Evolutionary conservation across 2,113 vertebrate genomes (phyloP), one percentile per base, ranked within the genome.

Genomic region (Meriones unguiculatus): DNA sequence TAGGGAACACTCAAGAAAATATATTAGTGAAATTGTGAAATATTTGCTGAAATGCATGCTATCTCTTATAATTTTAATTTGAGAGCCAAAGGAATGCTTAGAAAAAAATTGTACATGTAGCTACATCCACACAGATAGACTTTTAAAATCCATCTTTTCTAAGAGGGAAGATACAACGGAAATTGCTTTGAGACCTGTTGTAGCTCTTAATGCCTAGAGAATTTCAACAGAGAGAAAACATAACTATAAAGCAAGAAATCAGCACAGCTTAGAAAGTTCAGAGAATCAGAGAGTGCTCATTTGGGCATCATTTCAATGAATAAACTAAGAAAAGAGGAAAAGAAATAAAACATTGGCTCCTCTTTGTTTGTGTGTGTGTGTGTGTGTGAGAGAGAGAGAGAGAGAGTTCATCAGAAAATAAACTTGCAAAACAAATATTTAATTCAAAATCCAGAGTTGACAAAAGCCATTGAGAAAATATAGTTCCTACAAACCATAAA

Each of bases 71-170:
- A 2, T 13, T 12, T 57, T 62, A 50, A 65, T 73, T 62, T 96
- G 72, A 94, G 30, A 80, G 18, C 72, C 92, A 77, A 9, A 87
- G 97, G 22, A 30, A 80, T 86, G 62, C 93, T 96, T 0, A 6
- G 22, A 65, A 35, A 15, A 90, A 96, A 86, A 97, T 30, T 73
- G 28, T 30, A 24, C 11, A 52, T 22, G 57, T 64, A 70, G 82
- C 46, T 91, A n/a, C 1, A 7, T 50, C 5, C 30, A 67, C 28
- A 67, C 28, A 96, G 95, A 96, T 91, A 87, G 3, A 82, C 80
- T 90, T 97, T 96, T 97, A 95, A 57, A 96, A 94, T 93, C 92
- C n/a, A 90, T 96, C 65, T 94, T 94, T 14, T 10, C 80, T 97
- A 73, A 91, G 12, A 97, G n/a, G 50, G 91, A 14, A 85, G 25